These are phyloP conservation scores for Aldabrachelys gigantea DNA, from an alignment of 2,113 vertebrate genomes.

Conservation along the genomic window DNA sequence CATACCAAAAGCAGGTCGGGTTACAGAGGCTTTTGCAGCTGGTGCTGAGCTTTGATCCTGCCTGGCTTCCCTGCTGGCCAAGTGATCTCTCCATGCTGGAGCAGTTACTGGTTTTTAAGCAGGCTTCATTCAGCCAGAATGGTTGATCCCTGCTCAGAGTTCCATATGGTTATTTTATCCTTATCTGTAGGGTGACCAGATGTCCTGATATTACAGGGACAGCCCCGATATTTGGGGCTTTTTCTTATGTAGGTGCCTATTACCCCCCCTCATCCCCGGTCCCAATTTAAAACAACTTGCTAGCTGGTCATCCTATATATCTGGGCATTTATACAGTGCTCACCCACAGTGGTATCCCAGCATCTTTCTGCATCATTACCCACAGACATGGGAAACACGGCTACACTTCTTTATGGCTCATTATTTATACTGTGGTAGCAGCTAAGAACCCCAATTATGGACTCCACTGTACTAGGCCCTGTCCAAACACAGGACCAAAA, in stretches of 20 bases:
- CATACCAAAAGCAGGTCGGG: not conserved
- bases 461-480: not conserved
- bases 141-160: not conserved
- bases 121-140: not conserved
- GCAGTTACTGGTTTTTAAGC: not conserved
- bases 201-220: too few species aligned
- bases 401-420: not conserved
- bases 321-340: too few species aligned
- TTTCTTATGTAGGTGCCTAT: not conserved
- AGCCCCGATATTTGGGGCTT: too few species aligned
- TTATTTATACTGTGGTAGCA: not conserved
- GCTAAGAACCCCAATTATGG: not conserved
- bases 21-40: not conserved
- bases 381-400: not conserved
- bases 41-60: not conserved
- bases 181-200: not conserved
- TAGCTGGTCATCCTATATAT: too few species aligned
- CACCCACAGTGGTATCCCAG: too few species aligned
- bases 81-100: fast-evolving
- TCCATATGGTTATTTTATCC: not conserved
- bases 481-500: not conserved
- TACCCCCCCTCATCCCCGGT: too few species aligned
- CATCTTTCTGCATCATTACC: not conserved
- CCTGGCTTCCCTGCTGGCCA: fast-evolving
- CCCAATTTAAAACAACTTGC: too few species aligned